These are phyloP conservation scores for Pristionchus arcanus DNA, from an alignment of 2,888 invertebrate species.

Conservation along the genomic window DNA sequence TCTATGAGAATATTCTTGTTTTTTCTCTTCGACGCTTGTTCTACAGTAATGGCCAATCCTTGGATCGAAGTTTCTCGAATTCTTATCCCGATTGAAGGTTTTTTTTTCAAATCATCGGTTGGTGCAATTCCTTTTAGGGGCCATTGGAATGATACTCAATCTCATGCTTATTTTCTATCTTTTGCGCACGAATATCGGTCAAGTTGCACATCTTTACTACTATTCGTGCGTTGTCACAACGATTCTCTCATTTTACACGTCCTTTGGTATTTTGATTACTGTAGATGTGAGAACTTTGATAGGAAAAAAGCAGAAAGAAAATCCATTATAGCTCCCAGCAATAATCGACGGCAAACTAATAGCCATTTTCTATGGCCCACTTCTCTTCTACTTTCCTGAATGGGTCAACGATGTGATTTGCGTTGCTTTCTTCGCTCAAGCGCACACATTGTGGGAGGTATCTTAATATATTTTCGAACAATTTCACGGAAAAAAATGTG, in stretches of 20 bases:
- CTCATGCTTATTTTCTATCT: neutral
- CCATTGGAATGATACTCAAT: neutral
- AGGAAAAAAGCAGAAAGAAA: no score
- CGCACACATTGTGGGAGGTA: constrained; percentile 11
- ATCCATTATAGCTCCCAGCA: neutral
- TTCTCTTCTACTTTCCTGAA: neutral
- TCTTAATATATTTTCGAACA: neutral
- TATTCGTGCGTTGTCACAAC: neutral
- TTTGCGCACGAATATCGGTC: neutral
- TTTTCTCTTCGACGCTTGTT: neutral
- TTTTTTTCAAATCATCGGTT: no score
- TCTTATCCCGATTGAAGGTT: neutral
- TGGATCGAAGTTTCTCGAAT: neutral
- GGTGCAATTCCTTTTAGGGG: no score
- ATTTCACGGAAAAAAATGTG: neutral
- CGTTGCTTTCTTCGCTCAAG: neutral
- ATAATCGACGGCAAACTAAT: neutral
- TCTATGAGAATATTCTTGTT: no score
- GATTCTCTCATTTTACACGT: neutral
- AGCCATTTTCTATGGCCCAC: neutral
- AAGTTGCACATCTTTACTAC: neutral
- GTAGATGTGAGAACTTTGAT: neutral
- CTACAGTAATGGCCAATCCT: neutral
- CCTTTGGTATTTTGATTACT: neutral
- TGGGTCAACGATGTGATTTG: neutral